phyloP scores from a whole-genome alignment of 2,797 vertebrate species.

The Crenichthys baileyi region DNA sequence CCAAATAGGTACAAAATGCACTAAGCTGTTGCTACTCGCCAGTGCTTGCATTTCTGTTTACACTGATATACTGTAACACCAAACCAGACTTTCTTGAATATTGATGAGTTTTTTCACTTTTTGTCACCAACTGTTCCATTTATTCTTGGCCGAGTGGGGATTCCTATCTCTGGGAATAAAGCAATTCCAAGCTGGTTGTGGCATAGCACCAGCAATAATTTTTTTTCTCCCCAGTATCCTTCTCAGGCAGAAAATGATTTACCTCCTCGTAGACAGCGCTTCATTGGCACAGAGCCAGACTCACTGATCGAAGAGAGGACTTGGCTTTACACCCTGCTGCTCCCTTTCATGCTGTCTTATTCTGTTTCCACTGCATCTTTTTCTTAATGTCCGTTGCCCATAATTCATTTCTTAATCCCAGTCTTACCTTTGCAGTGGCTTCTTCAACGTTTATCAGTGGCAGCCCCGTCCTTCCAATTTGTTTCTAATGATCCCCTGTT shows the following conservation, averaged over 20 bases:
- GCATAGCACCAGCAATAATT: conserved; percentile 69
- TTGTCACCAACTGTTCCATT: conserved; percentile 78
- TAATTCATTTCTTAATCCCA: conserved; percentile 37
- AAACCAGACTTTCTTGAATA: conserved; percentile 73
- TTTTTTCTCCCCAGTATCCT: conserved; percentile 64
- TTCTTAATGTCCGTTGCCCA: conserved; percentile 36
- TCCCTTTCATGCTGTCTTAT: conserved; percentile 40
- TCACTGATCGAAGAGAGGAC: conserved; percentile 68
- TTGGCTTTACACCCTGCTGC: conserved; percentile 60
- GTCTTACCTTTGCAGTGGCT: conserved; percentile 27
- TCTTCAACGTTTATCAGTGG: conserved; percentile 28
- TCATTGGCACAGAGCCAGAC: conserved; percentile 76
- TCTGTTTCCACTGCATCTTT: conserved; percentile 36
- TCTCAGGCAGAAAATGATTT: conserved; percentile 83
- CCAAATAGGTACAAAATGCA: conserved; percentile 28
- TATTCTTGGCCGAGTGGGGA: conserved; percentile 79
- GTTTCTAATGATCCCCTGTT: conserved; percentile 56
- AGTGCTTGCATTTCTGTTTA: conserved; percentile 41
- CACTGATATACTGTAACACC: conserved; percentile 36
- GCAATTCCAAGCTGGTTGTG: conserved; percentile 75
- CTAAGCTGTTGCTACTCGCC: conserved; percentile 34
- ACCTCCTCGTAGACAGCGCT: conserved; percentile 72
- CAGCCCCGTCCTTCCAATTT: conserved; percentile 29
- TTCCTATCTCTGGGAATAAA: conserved; percentile 80
- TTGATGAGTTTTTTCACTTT: conserved; percentile 76